Evolutionary conservation across 2,113 vertebrate species (phyloP).

Genomic region (Cryptotis parvus): DNA sequence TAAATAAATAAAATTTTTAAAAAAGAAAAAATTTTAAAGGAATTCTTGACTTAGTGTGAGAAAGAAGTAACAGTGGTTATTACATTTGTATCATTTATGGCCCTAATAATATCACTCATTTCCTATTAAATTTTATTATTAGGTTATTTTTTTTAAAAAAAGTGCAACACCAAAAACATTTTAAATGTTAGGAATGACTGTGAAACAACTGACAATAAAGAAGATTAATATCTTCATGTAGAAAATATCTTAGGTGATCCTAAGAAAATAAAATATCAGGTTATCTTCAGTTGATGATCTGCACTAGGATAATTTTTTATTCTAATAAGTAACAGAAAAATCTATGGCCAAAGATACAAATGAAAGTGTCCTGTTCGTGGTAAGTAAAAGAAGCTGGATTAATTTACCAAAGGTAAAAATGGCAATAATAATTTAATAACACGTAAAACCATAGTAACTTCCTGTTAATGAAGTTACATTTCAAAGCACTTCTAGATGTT

Average conservation of each 20-base stretch:
- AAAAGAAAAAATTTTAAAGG: no score
- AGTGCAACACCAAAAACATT: constrained; percentile 6
- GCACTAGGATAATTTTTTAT: constrained; percentile 26
- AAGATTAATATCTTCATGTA: neutral
- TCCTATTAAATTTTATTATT: constrained; percentile 36
- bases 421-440: constrained; percentile 2
- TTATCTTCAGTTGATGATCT: constrained; percentile 6
- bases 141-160: neutral
- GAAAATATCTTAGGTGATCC: neutral
- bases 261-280: neutral
- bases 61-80: constrained; percentile 36
- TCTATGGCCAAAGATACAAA: neutral
- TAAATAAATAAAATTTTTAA: no score
- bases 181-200: constrained; percentile 6
- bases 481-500: constrained; percentile 31
- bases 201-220: constrained; percentile 4
- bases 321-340: constrained; percentile 22
- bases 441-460: neutral
- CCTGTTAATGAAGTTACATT: constrained; percentile 22
- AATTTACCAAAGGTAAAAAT: constrained; percentile 37
- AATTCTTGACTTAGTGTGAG: neutral
- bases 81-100: constrained; percentile 24
- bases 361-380: neutral
- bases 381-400: neutral
- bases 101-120: constrained; percentile 21